Base-by-base conservation (phyloP, 2,797 vertebrate genomes). In the Pogonophryne albipinna region DNA sequence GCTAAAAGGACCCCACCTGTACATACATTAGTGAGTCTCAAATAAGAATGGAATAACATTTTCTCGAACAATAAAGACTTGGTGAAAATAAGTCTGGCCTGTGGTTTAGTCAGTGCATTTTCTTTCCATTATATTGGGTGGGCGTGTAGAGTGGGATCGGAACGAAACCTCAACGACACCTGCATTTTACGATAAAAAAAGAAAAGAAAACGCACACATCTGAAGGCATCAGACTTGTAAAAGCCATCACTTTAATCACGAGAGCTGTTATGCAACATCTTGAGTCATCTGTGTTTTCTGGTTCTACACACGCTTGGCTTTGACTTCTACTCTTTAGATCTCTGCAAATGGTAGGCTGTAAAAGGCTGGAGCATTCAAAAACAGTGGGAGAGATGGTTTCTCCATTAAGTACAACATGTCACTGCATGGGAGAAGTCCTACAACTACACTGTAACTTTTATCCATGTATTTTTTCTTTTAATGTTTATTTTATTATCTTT, bases 1-100 rank as follows among this genome's bases (percentile, higher is more conserved):
- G 49, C 67, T 50, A 56, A 38, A 38, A 47, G 13, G 27, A 23
- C n/a, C 13, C 84, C 90, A 90, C 85, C 88, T 90, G 87, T 76
- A 45, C 66, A 89, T 58, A 89, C 89, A 92, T 38, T 34, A 50
- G n/a, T 23, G 3, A 82, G 57, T 45, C 78, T 69, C 45, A 79
- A 81, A 88, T 47, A 69, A 52, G 79, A 70, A 71, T 55, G 83
- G 44, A 85, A 91, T 81, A 90, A 87, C 73, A 84, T 89, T 84
- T 87, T 76, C 67, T 79, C 19, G 4, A 76, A 86, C 79, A 90
- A 87, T 85, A 88, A 71, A 71, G 68, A 53, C 71, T 55, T 41
- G 50, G 56, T 64, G 14, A 76, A 85, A 82, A 79, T 74, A 72
- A 63, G 44, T 64, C 75, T 70, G 83, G 76, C 72, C 73, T 73